A percentile compares a stretch with the other conserved stretches of the same genome.
Conservation (phyloP, 2,113 vertebrate genomes). For the Microcebus ravelobensis region DNA sequence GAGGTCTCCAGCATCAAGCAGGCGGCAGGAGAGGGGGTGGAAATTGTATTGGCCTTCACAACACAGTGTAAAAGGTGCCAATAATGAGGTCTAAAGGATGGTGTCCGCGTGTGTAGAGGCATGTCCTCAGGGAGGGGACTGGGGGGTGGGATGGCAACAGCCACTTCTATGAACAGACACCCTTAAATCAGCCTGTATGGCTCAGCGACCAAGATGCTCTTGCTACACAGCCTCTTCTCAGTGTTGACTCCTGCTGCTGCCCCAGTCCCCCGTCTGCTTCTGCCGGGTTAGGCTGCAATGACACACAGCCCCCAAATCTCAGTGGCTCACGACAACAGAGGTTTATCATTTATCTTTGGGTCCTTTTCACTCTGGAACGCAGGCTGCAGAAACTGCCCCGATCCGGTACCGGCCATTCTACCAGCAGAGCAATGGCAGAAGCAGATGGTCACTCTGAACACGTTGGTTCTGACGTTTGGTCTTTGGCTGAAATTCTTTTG, state of each 20-base stretch:
- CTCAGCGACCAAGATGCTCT: too few species aligned
- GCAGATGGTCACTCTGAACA: neutral
- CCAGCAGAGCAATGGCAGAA: neutral
- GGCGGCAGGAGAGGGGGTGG: neutral
- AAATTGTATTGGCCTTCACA: neutral
- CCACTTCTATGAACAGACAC: rapidly evolving
- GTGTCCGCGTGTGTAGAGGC: neutral
- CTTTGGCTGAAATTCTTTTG: neutral
- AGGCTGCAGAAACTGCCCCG: neutral
- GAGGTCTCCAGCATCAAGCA: neutral
- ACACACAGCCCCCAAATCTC: too few species aligned
- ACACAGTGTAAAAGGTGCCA: neutral
- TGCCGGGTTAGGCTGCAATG: too few species aligned
- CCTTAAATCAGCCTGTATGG: neutral
- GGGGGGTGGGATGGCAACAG: too few species aligned
- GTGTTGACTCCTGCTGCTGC: neutral
- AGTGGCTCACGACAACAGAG: neutral
- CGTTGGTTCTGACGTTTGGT: neutral
- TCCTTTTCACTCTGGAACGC: neutral
- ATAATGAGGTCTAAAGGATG: neutral
- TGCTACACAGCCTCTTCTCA: rapidly evolving
- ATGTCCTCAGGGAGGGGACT: neutral
- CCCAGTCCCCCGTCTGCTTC: neutral
- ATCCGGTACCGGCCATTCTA: rapidly evolving
- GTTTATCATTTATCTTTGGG: rapidly evolving